A percentile compares a stretch with the other conserved stretches of the same genome.
These are phyloP conservation scores for Solen grandis DNA, from an alignment of 1,140 invertebrate species.

Conservation along the genomic window DNA sequence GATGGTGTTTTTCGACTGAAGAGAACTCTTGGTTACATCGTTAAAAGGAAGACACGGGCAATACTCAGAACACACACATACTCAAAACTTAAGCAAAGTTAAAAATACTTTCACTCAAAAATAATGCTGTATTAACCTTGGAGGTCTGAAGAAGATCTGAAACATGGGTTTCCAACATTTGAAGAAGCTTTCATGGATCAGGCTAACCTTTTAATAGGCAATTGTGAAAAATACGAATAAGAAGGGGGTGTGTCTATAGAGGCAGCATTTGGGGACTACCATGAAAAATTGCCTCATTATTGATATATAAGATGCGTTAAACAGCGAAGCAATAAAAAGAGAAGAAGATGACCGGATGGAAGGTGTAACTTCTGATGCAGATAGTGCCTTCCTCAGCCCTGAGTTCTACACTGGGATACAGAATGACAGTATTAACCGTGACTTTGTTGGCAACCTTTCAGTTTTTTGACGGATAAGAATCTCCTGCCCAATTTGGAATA, in stretches of 20 bases:
- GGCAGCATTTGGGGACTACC: conserved; percentile 12
- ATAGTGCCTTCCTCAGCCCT: conserved; percentile 8
- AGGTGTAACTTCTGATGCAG: neutral
- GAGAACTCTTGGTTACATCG: neutral
- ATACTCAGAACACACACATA: conserved; percentile 27
- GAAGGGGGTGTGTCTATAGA: conserved; percentile 10
- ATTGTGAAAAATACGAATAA: conserved; percentile 2
- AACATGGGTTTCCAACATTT: conserved; percentile 18
- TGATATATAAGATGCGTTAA: conserved; percentile 16
- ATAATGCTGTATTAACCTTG: conserved; percentile 21
- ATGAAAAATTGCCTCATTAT: conserved; percentile 1
- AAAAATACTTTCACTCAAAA: conserved; percentile 20
- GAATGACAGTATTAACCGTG: neutral
- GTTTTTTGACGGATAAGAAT: conserved; percentile 6
- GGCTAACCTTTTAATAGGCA: neutral
- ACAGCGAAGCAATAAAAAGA: conserved; percentile 13
- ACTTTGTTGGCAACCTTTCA: neutral
- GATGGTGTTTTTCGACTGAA: conserved; percentile 10
- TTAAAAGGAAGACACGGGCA: conserved; percentile 33
- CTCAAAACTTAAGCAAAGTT: conserved; percentile 15
- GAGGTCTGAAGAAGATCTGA: conserved; percentile 10
- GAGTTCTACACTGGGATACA: conserved; percentile 23
- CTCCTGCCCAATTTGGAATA: conserved; percentile 4
- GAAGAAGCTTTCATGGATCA: conserved; percentile 19
- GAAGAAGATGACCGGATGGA: conserved; percentile 7